Base-by-base conservation (phyloP, 2,888 invertebrate species). In the Cheilosia variabilis region DNA sequence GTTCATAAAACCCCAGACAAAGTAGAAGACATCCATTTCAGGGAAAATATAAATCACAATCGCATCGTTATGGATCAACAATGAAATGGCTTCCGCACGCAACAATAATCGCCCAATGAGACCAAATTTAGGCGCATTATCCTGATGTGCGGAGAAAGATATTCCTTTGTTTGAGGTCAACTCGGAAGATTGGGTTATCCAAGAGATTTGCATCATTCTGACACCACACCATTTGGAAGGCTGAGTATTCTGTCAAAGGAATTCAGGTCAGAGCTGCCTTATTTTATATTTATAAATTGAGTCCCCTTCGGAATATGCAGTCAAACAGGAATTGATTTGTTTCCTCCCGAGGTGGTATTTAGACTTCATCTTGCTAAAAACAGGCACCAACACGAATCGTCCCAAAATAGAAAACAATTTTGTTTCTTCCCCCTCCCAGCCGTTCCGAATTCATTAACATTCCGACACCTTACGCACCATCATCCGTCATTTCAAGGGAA, bases 1-100 rank as follows among this genome's bases (percentile, higher is more conserved):
- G n/a, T 43, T n/a, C 43, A n/a, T 43, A 27, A 50, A 22, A 19
- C 50, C 50, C 31, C 37, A 57, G 41, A 47, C 22, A 22, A 78
- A 41, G 47, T 27, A 50, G 50, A 71, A 52, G 31, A 34, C 62
- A 55, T 62, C 37, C 31, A 77, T 77, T 68, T 62, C 15, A 50
- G 15, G 15, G 17, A 45, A 27, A 66, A 66, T n/a, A 75, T 80
- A 80, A 75, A 80, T 75, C 62, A 72, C 58, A 77, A 77, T 77
- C 66, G 47, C 71, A 53, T 55, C 34, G 43, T 45, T 41, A 45
- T 55, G 69, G 66, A 77, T 77, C 72, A 55, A 66, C 65, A 22
- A 52, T 53, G 41, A 69, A 76, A 71, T 43, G 65, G 52, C 2
- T 62, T 71, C 50, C 71, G 47, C 17, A 43, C 45, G 9, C 58